Percentiles rank a stretch among this genome's conserved stretches.
phyloP scores from a whole-genome alignment of 2,797 vertebrate genomes.

The Gymnoscopelus braueri region DNA sequence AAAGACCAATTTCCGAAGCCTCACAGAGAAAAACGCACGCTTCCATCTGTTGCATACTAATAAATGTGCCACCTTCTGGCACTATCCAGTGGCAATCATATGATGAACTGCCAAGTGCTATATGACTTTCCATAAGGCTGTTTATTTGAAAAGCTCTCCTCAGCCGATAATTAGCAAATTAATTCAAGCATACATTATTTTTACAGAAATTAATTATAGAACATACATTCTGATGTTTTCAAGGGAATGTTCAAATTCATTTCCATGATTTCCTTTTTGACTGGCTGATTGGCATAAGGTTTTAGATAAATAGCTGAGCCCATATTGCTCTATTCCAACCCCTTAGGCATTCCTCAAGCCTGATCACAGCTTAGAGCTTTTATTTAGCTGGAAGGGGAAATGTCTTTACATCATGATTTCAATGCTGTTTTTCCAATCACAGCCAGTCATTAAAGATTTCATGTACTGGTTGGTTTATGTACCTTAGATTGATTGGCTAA shows the following conservation, averaged over 20 bases:
- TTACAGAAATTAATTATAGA: conserved; percentile 58
- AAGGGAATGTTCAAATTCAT: conserved; percentile 22
- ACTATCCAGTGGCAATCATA: conserved; percentile 96
- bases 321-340: conserved; percentile 53
- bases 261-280: conserved; percentile 59
- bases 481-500: not conserved
- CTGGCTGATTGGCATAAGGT: conserved; percentile 14
- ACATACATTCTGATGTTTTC: conserved; percentile 31
- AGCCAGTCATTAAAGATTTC: not conserved
- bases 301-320: conserved; percentile 36
- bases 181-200: conserved; percentile 64
- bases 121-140: conserved; percentile 93
- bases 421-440: conserved; percentile 10
- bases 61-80: conserved; percentile 98
- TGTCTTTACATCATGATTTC: not conserved
- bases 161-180: conserved; percentile 74
- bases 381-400: conserved; percentile 36
- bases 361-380: conserved; percentile 43
- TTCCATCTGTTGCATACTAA: conserved; percentile 98
- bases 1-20: conserved; percentile 97
- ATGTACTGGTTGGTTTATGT: not conserved
- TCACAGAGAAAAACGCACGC: conserved; percentile 94
- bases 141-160: conserved; percentile 74
- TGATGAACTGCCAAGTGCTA: conserved; percentile 98
- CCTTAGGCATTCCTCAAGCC: not conserved